Evolutionary conservation across 92 coral and sea anemone species (phyloP), one percentile per base, ranked within the genome.

Genomic region (Heliopora coerulea): DNA sequence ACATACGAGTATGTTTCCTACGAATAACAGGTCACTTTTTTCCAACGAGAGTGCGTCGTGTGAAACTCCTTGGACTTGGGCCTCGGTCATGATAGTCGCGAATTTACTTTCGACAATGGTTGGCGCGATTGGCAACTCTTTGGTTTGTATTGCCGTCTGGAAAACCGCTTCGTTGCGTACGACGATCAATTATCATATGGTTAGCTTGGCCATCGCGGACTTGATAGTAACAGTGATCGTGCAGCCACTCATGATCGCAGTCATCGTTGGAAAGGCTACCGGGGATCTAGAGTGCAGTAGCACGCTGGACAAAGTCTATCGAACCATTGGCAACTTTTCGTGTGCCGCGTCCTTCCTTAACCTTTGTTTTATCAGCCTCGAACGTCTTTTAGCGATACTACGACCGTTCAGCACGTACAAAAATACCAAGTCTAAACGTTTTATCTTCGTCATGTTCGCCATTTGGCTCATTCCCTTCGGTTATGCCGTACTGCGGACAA

Each of bases 401-500:
- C 49, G 64, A 46, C 85, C 85, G 13, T 20, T 68, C 12, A 68
- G 23, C 27, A 68, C 60, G 21, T 28, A 42, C 59, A 24, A 56
- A 17, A 50, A 34, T 32, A 39, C 32, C 31, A 12, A 50, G 9
- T 24, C 54, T 31, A 68, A 18, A 46, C 41, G 59, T 12, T 50
- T 68, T 49, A 26, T 29, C 23, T 30, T 48, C 1, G 41, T 50
- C 3, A 14, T 29, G 8, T 27, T 59, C 15, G 8, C 33, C 44
- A 27, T 21, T 29, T 68, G 75, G 97, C 62, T 79, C 21, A 61
- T 87, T 15, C 83, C 96, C 15, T 73, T 73, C 27, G 64, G 52
- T 2, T 86, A 82, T 39, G 73, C 96, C 3, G 60, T 81, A 54
- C 39, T 87, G 18, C 78, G 96, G 10, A 59, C 84, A 14, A 67